Percentiles rank a stretch among this genome's conserved stretches.
Evolutionary conservation across 2,888 invertebrate genomes (phyloP).

Genomic region (Netelia fuscicornis): DNA sequence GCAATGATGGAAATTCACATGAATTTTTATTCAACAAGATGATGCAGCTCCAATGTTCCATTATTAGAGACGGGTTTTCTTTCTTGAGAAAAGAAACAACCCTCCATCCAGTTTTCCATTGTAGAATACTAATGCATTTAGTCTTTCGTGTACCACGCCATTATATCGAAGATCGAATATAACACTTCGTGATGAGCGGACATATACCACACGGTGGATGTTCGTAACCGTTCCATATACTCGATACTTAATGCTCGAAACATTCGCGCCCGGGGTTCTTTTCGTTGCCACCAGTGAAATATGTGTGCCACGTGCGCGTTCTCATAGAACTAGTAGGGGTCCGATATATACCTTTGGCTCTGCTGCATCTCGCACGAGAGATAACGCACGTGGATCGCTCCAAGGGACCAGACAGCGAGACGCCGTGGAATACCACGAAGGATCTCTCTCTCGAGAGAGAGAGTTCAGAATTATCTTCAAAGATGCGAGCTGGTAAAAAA

Average conservation of each 20-base stretch:
- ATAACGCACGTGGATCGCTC: slow-evolving; percentile 70
- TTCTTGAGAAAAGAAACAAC: neutral
- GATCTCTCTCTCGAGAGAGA: slow-evolving; percentile 3
- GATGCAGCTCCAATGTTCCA: slow-evolving; percentile 34
- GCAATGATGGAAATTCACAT: slow-evolving; percentile 4
- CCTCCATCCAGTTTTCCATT: slow-evolving; percentile 12
- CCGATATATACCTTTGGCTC: slow-evolving; percentile 76
- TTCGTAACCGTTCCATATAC: slow-evolving; percentile 25
- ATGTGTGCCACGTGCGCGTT: slow-evolving; percentile 82
- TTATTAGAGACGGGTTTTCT: slow-evolving; percentile 53
- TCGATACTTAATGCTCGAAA: slow-evolving; percentile 73
- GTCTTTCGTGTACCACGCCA: slow-evolving; percentile 37
- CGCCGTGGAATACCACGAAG: slow-evolving; percentile 54
- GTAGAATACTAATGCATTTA: slow-evolving; percentile 1
- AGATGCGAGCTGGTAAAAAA: slow-evolving; percentile 9
- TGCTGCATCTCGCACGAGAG: slow-evolving; percentile 75
- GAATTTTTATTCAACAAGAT: slow-evolving; percentile 19
- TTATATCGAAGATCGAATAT: slow-evolving; percentile 66
- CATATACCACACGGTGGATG: slow-evolving; percentile 47
- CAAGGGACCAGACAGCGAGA: slow-evolving; percentile 71
- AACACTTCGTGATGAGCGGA: slow-evolving; percentile 63
- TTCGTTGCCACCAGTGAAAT: slow-evolving; percentile 78
- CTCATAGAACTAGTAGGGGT: slow-evolving; percentile 75
- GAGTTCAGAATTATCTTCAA: slow-evolving; percentile 27
- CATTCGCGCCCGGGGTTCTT: slow-evolving; percentile 62